A percentile compares a stretch with the other conserved stretches of the same genome.
Evolutionary conservation across 1,140 invertebrate species (phyloP).

Genomic region (Apis cerana): DNA sequence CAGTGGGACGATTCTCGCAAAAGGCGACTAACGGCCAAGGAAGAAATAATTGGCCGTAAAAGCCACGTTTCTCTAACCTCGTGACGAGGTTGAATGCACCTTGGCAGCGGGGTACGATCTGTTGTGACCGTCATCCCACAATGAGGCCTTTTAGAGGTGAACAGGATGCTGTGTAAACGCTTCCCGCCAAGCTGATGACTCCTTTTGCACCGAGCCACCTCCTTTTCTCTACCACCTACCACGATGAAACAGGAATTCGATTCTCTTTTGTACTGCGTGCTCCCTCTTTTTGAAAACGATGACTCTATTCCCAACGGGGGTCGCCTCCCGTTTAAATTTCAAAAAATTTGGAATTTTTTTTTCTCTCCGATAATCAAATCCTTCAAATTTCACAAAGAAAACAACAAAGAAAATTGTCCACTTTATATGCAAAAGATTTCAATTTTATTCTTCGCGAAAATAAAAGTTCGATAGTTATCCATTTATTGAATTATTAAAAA

Average conservation of each 20-base stretch:
- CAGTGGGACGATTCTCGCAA: slow-evolving; percentile 22
- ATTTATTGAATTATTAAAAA: no score
- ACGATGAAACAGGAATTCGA: slow-evolving; percentile 46
- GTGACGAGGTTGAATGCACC: slow-evolving; percentile 57
- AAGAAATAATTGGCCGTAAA: slow-evolving; percentile 71
- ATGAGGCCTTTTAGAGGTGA: slow-evolving; percentile 65
- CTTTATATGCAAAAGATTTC: no score
- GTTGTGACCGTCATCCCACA: slow-evolving; percentile 71
- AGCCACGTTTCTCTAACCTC: slow-evolving; percentile 62
- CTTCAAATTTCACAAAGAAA: no score
- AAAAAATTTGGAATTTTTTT: background rate
- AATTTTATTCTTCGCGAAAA: no score
- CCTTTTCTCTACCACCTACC: background rate
- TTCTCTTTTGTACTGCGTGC: slow-evolving; percentile 44
- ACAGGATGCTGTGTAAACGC: slow-evolving; percentile 62
- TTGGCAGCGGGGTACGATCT: slow-evolving; percentile 69
- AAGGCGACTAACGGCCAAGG: slow-evolving; percentile 26
- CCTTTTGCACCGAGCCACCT: slow-evolving; percentile 47
- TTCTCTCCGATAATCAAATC: no score
- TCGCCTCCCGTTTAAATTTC: background rate
- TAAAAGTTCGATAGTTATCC: no score
- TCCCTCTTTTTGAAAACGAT: slow-evolving; percentile 23
- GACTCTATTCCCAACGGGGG: slow-evolving; percentile 9
- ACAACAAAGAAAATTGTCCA: no score
- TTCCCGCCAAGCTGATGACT: slow-evolving; percentile 63